Percentiles rank a stretch among this genome's conserved stretches.
These are phyloP conservation scores for Ichneumon xanthorius DNA, from an alignment of 2,888 invertebrate species.

Conservation along the genomic window DNA sequence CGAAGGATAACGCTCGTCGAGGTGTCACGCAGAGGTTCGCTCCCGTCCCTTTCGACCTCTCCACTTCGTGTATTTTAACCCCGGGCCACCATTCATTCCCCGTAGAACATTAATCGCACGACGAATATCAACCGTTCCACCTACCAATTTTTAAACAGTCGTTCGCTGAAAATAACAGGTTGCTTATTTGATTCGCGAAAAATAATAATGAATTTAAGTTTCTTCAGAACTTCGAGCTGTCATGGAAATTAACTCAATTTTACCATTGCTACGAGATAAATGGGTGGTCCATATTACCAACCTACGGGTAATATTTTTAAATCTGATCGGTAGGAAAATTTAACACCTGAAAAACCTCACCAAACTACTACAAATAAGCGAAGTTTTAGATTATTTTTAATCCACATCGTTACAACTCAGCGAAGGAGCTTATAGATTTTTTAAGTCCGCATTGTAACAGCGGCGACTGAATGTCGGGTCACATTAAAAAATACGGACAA, in stretches of 20 bases:
- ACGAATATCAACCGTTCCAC: slow-evolving; percentile 57
- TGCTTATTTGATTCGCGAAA: too few species aligned
- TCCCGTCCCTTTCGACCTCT: slow-evolving; percentile 43
- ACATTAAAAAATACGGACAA: background rate
- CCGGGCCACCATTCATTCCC: slow-evolving; percentile 56
- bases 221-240: too few species aligned
- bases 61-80: slow-evolving; percentile 61
- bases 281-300: too few species aligned
- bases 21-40: slow-evolving; percentile 63
- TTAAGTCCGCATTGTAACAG: too few species aligned
- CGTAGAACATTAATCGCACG: slow-evolving; percentile 59
- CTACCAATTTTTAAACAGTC: slow-evolving; percentile 51
- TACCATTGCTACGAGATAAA: too few species aligned
- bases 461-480: background rate
- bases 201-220: too few species aligned
- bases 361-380: too few species aligned
- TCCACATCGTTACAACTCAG: too few species aligned
- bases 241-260: too few species aligned
- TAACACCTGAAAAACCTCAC: background rate
- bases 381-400: too few species aligned
- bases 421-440: too few species aligned
- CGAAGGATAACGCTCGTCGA: slow-evolving; percentile 75
- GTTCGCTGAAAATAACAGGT: background rate
- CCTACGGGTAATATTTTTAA: too few species aligned
- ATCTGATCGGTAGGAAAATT: background rate